Base-by-base conservation (phyloP, 2,888 invertebrate species). In the Scaptodrosophila latifasciaeformis region DNA sequence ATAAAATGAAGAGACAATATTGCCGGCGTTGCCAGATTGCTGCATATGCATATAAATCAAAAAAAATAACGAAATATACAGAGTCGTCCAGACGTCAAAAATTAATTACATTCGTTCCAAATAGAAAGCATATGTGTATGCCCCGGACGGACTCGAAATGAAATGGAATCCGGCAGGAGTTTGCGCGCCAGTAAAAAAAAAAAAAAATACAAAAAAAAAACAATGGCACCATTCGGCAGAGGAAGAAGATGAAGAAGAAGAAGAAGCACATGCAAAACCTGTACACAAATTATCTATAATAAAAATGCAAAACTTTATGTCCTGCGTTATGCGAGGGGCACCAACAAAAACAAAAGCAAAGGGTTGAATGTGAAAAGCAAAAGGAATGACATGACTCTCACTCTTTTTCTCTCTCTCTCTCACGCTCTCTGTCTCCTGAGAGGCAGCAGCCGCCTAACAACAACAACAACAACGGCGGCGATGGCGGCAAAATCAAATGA, bases 201-300 rank as follows among this genome's bases (percentile, higher is more conserved):
- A 3, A 3, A 24, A 13, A 6, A 7, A 43, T 35, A 21, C n/a
- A n/a, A n/a, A n/a, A 54, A 80, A n/a, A n/a, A n/a, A n/a, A n/a
- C n/a, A n/a, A n/a, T n/a, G n/a, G n/a, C n/a, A n/a, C n/a, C n/a
- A n/a, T n/a, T n/a, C n/a, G n/a, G n/a, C n/a, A n/a, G n/a, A n/a
- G n/a, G n/a, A n/a, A n/a, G n/a, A n/a, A n/a, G n/a, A n/a, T n/a
- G n/a, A n/a, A n/a, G n/a, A n/a, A n/a, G n/a, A n/a, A n/a, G n/a
- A n/a, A n/a, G n/a, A n/a, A n/a, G n/a, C n/a, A n/a, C n/a, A n/a
- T n/a, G n/a, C n/a, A 76, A 75, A 81, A 81, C 79, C 75, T 81
- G 81, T 81, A 81, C 66, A 81, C 75, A 81, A 81, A 75, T 75
- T 81, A 75, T 75, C 75, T 75, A 75, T 75, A 75, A 75, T 75